Evolutionary conservation across 2,888 invertebrate species (phyloP).

Genomic region (Mesoligia furuncula): DNA sequence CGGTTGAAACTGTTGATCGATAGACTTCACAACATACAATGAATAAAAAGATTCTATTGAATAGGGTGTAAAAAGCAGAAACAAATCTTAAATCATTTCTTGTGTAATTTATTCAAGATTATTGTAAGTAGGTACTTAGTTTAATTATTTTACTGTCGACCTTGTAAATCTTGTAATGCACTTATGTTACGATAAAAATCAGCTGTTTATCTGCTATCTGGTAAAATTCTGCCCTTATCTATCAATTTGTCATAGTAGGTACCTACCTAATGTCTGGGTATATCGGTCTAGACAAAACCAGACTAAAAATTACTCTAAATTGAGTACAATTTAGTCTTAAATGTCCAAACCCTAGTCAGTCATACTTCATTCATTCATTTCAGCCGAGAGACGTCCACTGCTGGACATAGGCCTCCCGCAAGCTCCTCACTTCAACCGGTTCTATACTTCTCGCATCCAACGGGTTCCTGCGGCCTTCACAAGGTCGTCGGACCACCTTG

Average conservation of each 20-base stretch:
- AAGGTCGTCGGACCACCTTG: too few relatives aligned
- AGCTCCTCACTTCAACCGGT: too few relatives aligned
- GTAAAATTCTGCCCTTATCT: constrained; percentile 12
- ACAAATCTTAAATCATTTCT: neutral
- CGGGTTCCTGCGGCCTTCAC: too few relatives aligned
- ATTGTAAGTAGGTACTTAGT: neutral
- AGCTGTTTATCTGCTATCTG: constrained; percentile 17
- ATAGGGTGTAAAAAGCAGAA: neutral
- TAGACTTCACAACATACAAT: too few relatives aligned
- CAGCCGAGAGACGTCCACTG: too few relatives aligned
- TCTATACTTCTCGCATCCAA: too few relatives aligned
- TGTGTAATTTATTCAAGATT: constrained; percentile 4
- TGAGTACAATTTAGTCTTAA: neutral
- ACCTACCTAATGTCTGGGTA: neutral
- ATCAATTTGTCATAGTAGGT: constrained; percentile 7
- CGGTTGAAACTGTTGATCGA: too few relatives aligned
- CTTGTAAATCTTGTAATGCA: constrained; percentile 8
- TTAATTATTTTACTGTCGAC: constrained; percentile 3
- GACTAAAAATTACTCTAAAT: neutral
- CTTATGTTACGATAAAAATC: constrained; percentile 16
- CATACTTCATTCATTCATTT: too few relatives aligned
- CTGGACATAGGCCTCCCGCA: too few relatives aligned
- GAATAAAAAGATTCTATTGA: too few relatives aligned
- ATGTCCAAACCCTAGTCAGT: neutral
- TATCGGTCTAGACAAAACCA: neutral